phyloP scores from a whole-genome alignment of 2,888 invertebrate species.

The Hetaerina titia region DNA sequence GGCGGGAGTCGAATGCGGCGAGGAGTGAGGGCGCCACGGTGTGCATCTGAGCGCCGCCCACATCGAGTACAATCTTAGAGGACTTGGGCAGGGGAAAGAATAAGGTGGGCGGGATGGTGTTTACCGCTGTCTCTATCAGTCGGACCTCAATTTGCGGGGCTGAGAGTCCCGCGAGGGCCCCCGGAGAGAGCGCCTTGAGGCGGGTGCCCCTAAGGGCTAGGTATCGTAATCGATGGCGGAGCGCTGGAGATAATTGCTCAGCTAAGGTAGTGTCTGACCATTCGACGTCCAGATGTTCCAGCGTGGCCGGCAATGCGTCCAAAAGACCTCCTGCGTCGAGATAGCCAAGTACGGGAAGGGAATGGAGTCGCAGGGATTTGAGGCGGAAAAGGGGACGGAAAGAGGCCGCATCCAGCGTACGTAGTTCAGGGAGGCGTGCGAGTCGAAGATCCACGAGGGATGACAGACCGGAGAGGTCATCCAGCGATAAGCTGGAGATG shows the following conservation, averaged over 20 bases:
- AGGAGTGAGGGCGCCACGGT: constrained; percentile 89
- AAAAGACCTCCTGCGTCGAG: constrained; percentile 81
- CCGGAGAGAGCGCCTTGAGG: constrained; percentile 84
- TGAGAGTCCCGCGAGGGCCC: constrained; percentile 90
- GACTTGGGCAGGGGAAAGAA: constrained; percentile 93
- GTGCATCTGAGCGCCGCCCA: constrained; percentile 87
- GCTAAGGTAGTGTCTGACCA: constrained; percentile 90
- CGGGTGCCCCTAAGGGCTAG: constrained; percentile 87
- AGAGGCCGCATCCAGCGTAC: constrained; percentile 89
- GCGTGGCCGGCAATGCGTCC: constrained; percentile 83
- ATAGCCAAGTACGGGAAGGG: constrained; percentile 86
- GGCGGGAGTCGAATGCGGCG: constrained; percentile 89
- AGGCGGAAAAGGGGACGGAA: constrained; percentile 87
- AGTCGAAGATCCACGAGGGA: constrained; percentile 81
- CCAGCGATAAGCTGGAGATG: constrained; percentile 86
- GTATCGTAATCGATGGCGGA: constrained; percentile 88
- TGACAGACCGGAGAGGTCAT: constrained; percentile 85
- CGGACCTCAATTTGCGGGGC: constrained; percentile 85
- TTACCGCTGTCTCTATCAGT: constrained; percentile 89
- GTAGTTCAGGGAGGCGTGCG: constrained; percentile 84
- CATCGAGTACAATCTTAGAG: constrained; percentile 87
- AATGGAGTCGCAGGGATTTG: constrained; percentile 84
- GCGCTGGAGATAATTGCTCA: constrained; percentile 88
- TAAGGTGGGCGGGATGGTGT: constrained; percentile 87
- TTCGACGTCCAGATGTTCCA: constrained; percentile 90